Evolutionary conservation across 2,113 vertebrate species (phyloP).

Genomic region (Pagrus major): DNA sequence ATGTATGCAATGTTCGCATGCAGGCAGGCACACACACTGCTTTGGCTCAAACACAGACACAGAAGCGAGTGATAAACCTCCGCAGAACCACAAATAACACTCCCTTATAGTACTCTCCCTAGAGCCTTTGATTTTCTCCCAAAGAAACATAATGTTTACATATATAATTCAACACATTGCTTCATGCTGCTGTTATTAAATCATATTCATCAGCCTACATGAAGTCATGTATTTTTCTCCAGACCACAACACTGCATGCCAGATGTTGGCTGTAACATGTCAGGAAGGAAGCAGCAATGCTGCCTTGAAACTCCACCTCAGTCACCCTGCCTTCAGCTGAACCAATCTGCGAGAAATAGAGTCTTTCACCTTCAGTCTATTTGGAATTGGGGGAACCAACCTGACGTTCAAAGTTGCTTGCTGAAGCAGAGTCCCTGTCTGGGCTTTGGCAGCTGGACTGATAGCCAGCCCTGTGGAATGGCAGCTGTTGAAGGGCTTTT

Average conservation of each 20-base stretch:
- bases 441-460: constrained; percentile 79
- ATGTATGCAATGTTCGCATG: constrained; percentile 54
- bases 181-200: constrained; percentile 19
- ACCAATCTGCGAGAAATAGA: constrained; percentile 65
- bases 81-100: constrained; percentile 24
- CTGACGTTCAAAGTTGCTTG: constrained; percentile 72
- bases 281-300: constrained; percentile 42
- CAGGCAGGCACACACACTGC: constrained; percentile 10
- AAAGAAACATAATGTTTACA: constrained; percentile 16
- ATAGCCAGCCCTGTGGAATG: constrained; percentile 78
- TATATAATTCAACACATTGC: constrained; percentile 11
- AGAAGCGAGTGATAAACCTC: constrained; percentile 48
- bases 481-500: constrained; percentile 83
- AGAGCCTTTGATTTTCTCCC: neutral
- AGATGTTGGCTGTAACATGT: constrained; percentile 49
- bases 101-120: constrained; percentile 8
- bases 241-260: constrained; percentile 8
- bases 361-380: constrained; percentile 79
- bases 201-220: constrained; percentile 33
- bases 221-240: constrained; percentile 9
- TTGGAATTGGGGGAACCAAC: constrained; percentile 60
- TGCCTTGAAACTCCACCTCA: constrained; percentile 22
- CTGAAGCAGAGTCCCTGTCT: constrained; percentile 74
- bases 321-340: constrained; percentile 47
- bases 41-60: constrained; percentile 26